A percentile compares a stretch with the other conserved stretches of the same genome.
Evolutionary conservation across 2,888 invertebrate genomes (phyloP).

Genomic region (Mesodorylaimus sp.): DNA sequence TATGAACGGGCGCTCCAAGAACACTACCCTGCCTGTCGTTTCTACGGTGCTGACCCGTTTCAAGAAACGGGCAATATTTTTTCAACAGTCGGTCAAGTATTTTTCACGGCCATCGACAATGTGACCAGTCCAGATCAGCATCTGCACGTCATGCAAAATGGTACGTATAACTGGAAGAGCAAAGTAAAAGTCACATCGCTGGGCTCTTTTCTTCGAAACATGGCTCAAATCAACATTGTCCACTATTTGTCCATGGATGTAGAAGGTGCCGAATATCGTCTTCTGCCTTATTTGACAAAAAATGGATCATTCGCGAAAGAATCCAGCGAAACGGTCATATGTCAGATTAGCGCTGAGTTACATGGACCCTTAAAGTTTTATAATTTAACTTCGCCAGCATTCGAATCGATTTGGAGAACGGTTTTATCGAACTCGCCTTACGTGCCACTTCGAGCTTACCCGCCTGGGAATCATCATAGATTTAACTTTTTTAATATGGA

Average conservation of each 20-base stretch:
- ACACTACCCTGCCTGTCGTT: conserved; percentile 6
- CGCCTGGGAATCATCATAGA: conserved; percentile 1
- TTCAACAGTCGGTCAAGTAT: conserved; percentile 7
- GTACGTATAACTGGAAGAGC: not conserved
- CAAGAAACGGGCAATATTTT: conserved; percentile 1
- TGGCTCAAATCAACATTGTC: not conserved
- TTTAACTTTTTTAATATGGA: not conserved
- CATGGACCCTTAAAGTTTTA: conserved; percentile 6
- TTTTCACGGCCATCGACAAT: not conserved
- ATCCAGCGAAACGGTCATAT: not conserved
- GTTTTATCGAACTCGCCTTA: not conserved
- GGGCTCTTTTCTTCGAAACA: not conserved
- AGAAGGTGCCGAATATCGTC: conserved; percentile 11
- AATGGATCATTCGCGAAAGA: not conserved
- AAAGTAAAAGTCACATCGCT: not conserved
- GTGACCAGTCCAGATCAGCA: not conserved
- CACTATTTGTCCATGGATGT: conserved; percentile 7
- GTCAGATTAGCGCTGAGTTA: conserved; percentile 4
- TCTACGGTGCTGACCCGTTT: conserved; percentile 12
- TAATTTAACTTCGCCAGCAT: not conserved
- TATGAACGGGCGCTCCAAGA: conserved; percentile 4
- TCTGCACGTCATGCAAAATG: not conserved
- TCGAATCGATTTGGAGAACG: not conserved
- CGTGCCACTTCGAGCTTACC: not conserved
- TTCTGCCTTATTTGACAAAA: conserved; percentile 4